Conservation (phyloP, 2,888 invertebrate genomes). For the Cephus pygmeus region DNA sequence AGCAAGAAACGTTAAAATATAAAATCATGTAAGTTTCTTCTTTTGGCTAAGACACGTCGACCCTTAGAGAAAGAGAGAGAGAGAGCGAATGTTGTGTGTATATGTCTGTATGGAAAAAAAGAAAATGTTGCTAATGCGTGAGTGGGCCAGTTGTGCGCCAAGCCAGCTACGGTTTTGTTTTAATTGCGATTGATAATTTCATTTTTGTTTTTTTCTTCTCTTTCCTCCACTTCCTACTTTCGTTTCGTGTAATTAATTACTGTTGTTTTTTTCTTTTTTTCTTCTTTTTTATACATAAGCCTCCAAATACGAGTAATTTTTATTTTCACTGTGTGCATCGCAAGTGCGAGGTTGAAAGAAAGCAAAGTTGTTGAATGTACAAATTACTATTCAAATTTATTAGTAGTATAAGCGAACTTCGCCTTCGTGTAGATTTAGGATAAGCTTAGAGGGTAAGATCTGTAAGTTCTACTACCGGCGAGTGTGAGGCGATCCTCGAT, state of each 20-base stretch:
- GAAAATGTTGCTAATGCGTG: neutral
- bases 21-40: slow-evolving; percentile 29
- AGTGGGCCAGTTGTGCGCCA: neutral
- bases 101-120: neutral
- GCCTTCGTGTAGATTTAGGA: neutral
- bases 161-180: neutral
- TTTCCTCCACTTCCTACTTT: neutral
- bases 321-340: slow-evolving; percentile 3
- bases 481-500: neutral
- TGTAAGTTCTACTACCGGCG: neutral
- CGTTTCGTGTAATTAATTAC: neutral
- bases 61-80: neutral
- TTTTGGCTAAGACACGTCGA: neutral
- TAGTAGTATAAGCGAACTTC: neutral
- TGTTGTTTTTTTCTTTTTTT: too few relatives aligned
- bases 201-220: neutral
- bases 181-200: slow-evolving; percentile 1
- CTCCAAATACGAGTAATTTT: slow-evolving; percentile 2
- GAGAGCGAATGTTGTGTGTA: neutral
- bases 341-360: slow-evolving; percentile 14
- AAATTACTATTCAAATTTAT: slow-evolving; percentile 52
- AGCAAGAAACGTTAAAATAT: neutral
- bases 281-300: slow-evolving; percentile 12
- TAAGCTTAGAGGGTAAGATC: neutral
- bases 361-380: slow-evolving; percentile 45